Evolutionary conservation across 2,797 vertebrate genomes (phyloP), one percentile per base, ranked within the genome.

Genomic region (Fistularia commersonii): DNA sequence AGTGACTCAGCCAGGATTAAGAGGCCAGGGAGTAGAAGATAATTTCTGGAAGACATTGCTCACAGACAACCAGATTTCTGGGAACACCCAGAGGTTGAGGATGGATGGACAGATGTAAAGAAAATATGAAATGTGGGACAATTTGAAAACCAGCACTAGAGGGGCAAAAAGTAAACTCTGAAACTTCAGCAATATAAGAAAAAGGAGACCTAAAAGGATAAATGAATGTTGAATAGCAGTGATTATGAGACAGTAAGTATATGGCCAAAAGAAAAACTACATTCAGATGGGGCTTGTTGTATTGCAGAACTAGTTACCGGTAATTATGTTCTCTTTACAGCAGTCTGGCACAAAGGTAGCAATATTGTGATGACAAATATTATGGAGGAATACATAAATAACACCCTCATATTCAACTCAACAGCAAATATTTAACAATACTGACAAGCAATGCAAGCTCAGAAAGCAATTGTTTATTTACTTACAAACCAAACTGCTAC

Each of bases 61-160:
- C 92, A 89, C 35, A 7, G 13, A 95, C 92, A 69, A 95, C 96
- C 86, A 95, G 90, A 85, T 93, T 95, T 94, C 94, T 96, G 88
- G 51, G 66, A 85, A 23, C 23, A 23, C 23, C 23, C 4, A 4
- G 45, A 36, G 72, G 79, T 64, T 79, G 58, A 76, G 11, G 79
- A 43, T 48, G 53, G 43, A 45, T 5, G n/a, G 14, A 55, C 23
- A 51, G 32, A 43, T 5, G 48, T 8, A 37, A 33, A 57, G 10
- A 41, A 9, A 51, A 34, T 8, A 10, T 8, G 2, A 23, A 55
- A 32, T 5, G 51, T 11, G 32, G 48, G 46, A 49, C 48, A 47
- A 12, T 64, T 54, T 40, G 32, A 11, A 63, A 14, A 57, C 8
- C 51, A 51, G 48, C 6, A 8, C 39, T 37, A 8, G 39, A 40